Percentiles rank a stretch among this genome's conserved stretches.
Conservation (phyloP, 2,888 invertebrate genomes). For the Operophtera brumata region DNA sequence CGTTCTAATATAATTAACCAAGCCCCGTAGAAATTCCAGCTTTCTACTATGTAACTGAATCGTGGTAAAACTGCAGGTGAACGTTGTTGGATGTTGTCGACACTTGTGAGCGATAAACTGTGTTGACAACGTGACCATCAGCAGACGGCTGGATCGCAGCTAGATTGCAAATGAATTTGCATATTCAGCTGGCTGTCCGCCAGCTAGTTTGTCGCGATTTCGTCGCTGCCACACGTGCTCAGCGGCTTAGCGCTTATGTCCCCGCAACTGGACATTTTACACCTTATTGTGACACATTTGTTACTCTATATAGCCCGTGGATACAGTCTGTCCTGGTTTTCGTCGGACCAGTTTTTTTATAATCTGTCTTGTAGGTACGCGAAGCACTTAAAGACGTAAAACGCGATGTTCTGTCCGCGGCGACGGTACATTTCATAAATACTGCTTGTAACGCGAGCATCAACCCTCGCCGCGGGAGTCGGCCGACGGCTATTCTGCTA, state of each 20-base stretch:
- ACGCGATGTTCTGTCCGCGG: not conserved
- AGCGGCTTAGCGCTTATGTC: too few species aligned
- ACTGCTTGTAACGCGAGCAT: slow-evolving; percentile 20
- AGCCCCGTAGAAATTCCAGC: not conserved
- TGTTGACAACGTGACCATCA: slow-evolving; percentile 52
- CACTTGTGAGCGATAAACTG: slow-evolving; percentile 37
- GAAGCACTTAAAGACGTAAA: not conserved
- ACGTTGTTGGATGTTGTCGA: slow-evolving; percentile 24
- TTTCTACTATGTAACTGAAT: slow-evolving; percentile 8
- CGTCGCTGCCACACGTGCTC: slow-evolving; percentile 38
- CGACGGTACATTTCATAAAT: slow-evolving; percentile 13
- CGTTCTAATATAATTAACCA: slow-evolving; percentile 2
- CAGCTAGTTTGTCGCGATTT: slow-evolving; percentile 53
- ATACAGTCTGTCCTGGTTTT: not conserved
- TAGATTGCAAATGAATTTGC: slow-evolving; percentile 69
- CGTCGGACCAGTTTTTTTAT: not conserved
- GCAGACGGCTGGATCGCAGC: slow-evolving; percentile 48
- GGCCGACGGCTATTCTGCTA: slow-evolving; percentile 8
- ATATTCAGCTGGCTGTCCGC: slow-evolving; percentile 60
- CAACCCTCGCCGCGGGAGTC: slow-evolving; percentile 14
- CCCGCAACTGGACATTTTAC: slow-evolving; percentile 16
- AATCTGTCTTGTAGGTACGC: not conserved
- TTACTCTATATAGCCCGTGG: not conserved
- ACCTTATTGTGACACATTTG: slow-evolving; percentile 4
- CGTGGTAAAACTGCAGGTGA: slow-evolving; percentile 11